Conservation (phyloP, 1,140 invertebrate species). For the Adoxophyes honmai region DNA sequence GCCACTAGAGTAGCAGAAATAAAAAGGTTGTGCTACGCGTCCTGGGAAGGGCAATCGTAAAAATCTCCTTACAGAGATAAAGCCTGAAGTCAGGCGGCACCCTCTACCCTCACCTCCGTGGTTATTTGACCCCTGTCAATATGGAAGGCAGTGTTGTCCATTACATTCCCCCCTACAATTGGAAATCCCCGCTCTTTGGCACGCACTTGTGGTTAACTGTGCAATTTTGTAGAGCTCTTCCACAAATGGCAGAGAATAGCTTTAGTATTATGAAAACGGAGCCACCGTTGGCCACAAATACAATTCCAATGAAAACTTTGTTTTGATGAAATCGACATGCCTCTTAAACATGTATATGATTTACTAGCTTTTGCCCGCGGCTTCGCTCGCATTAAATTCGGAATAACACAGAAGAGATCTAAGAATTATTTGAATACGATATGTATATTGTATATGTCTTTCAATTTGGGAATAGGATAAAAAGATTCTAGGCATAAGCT, state of each 20-base stretch:
- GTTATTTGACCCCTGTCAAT: slow-evolving; percentile 59
- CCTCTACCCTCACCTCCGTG: slow-evolving; percentile 30
- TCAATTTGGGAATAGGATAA: too few relatives aligned
- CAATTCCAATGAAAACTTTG: slow-evolving; percentile 1
- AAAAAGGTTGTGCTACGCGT: not conserved
- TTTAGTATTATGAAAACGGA: slow-evolving; percentile 1
- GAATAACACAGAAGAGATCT: too few relatives aligned
- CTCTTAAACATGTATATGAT: not conserved
- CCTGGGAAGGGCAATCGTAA: not conserved
- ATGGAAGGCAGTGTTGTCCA: slow-evolving; percentile 38
- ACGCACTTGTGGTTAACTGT: slow-evolving; percentile 54
- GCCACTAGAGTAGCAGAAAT: not conserved
- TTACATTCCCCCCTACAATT: slow-evolving; percentile 56
- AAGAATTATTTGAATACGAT: too few relatives aligned
- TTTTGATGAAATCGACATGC: slow-evolving; percentile 4
- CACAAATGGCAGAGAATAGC: slow-evolving; percentile 22
- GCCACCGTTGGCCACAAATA: not conserved
- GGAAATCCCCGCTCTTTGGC: slow-evolving; percentile 51
- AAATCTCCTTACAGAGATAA: not conserved
- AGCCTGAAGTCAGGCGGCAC: slow-evolving; percentile 10
- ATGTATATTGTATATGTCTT: too few relatives aligned
- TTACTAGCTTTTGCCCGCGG: too few relatives aligned
- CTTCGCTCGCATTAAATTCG: too few relatives aligned
- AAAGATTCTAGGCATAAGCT: too few relatives aligned
- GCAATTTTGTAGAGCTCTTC: slow-evolving; percentile 41